These are phyloP conservation scores for Trypoxylus dichotomus DNA, from an alignment of 1,140 invertebrate species.

Conservation along the genomic window DNA sequence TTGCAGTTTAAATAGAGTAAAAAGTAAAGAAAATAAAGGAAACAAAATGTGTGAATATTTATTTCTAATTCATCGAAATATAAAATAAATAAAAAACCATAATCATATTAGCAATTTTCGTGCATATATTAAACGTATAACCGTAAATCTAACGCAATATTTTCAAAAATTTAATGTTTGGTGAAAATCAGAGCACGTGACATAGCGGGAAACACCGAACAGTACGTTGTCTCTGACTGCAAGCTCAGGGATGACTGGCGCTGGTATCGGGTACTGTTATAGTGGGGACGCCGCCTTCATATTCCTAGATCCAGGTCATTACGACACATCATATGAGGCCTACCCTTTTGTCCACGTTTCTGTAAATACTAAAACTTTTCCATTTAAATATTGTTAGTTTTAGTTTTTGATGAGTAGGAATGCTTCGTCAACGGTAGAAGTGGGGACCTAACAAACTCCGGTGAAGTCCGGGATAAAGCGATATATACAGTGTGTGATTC, in stretches of 20 bases:
- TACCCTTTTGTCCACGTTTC: neutral
- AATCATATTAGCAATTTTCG: neutral
- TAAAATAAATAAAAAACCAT: neutral
- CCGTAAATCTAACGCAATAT: neutral
- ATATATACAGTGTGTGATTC: too few species aligned
- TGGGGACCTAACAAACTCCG: too few species aligned
- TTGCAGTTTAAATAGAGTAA: neutral
- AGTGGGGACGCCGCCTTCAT: constrained; percentile 27
- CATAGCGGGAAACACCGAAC: neutral
- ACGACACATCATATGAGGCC: constrained; percentile 16
- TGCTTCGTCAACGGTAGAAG: too few species aligned
- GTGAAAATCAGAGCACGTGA: constrained; percentile 2
- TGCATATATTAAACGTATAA: neutral
- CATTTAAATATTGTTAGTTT: constrained; percentile 3
- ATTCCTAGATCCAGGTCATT: constrained; percentile 26
- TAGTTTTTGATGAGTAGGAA: too few species aligned
- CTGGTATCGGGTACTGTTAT: constrained; percentile 14
- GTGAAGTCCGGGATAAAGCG: too few species aligned
- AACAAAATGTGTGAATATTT: neutral
- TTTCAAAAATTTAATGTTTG: constrained; percentile 7
- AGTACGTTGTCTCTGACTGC: constrained; percentile 3
- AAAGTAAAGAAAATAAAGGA: neutral
- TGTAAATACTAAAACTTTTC: neutral
- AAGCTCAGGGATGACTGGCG: constrained; percentile 18
- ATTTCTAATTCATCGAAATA: neutral